Conservation (phyloP, 92 coral and sea anemone genomes). For the Porites cylindrica region DNA sequence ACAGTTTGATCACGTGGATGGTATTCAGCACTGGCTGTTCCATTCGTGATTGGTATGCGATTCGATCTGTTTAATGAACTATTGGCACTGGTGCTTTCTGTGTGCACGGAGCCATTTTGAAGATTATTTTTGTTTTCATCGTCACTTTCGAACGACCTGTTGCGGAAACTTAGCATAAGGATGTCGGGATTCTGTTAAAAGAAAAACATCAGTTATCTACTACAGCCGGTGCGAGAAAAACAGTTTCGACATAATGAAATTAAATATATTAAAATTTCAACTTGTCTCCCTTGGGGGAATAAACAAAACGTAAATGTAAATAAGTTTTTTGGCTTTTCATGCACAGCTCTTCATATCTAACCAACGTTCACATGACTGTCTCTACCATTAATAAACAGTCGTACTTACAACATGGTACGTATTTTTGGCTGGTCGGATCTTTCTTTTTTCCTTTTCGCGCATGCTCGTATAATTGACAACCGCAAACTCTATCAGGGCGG, state of each 20-base stretch:
- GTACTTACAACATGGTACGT: slow-evolving; percentile 44
- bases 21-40: slow-evolving; percentile 4
- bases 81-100: background rate
- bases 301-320: too few relatives aligned
- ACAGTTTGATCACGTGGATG: slow-evolving; percentile 6
- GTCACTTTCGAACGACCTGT: slow-evolving; percentile 7
- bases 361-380: too few relatives aligned
- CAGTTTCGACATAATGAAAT: too few relatives aligned
- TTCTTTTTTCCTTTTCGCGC: slow-evolving; percentile 48
- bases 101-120: slow-evolving; percentile 26
- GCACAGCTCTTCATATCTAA: too few relatives aligned
- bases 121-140: background rate
- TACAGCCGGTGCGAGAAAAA: background rate
- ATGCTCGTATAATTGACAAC: slow-evolving; percentile 71
- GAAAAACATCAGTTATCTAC: background rate
- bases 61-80: background rate
- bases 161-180: slow-evolving; percentile 28
- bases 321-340: too few relatives aligned
- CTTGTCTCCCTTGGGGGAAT: too few relatives aligned
- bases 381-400: background rate
- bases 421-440: background rate
- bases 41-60: slow-evolving; percentile 18
- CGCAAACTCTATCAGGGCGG: slow-evolving; percentile 78
- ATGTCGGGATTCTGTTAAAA: slow-evolving; percentile 30
- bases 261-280: too few relatives aligned